Base-by-base conservation (phyloP, 2,797 vertebrate species). In the Discoglossus pictus region DNA sequence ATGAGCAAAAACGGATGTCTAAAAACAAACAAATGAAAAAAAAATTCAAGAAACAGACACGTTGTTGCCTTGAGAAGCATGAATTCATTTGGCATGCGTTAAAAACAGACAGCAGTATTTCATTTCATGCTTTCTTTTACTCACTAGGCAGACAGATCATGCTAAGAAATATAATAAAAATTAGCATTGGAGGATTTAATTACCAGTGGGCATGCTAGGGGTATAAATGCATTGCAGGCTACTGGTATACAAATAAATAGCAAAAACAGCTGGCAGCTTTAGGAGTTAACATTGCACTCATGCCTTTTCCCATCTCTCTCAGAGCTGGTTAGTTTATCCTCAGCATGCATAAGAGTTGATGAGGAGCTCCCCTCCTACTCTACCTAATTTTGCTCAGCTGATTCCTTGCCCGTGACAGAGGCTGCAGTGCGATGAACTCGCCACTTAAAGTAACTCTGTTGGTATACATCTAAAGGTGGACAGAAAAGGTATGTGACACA, bases 361-460 rank as follows among this genome's bases (percentile, higher is more conserved):
- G 75, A 87, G 78, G 76, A 74, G 75, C 87, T 73, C 68, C 82
- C 82, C 81, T 86, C 87, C 92, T 92, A 89, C 89, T 95, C 96
- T 98, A 99, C 97, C 97, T 98, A 98, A 98, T 93, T 92, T 89
- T 98, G 91, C 94, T 94, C 92, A 98, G 96, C 90, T 97, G 97
- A 92, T 87, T 96, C 93, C 95, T 97, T 89, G 95, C 95, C 93
- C 93, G 93, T 88, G 97, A 94, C 83, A 99, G 91, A 85, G 96
- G 97, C 92, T 98, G 96, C 90, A 98, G 93, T 86, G 96, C 95
- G 92, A 99, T 99, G 94, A 95, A 97, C 89, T 98, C 94, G 80
- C 98, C 96, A 89, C 92, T 95, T 96, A 99, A 95, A 85, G 92
- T 93, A 83, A 96, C 93, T 75, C 91, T 91, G 93, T 92, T 97